Evolutionary conservation across 2,888 invertebrate species (phyloP), one percentile per base, ranked within the genome.

Genomic region (Zootermopsis nevadensis): DNA sequence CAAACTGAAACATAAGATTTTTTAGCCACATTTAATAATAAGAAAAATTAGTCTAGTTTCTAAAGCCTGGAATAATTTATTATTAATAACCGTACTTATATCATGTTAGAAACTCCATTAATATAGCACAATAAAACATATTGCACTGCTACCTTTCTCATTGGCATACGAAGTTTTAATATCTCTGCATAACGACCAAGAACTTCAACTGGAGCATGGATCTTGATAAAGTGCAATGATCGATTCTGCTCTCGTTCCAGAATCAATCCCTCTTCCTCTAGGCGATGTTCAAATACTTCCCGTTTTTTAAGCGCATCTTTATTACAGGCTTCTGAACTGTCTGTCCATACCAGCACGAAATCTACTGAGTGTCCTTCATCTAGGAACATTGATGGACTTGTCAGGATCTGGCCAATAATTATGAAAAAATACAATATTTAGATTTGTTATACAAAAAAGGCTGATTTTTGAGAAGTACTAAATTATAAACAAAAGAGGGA

Each of bases 101-200:
- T 19, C 19, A 48, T 48, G 48, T 19, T 48, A 15, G 48, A 19
- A 48, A 48, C 48, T 19, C 19, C 15, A 48, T 48, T 48, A 48
- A 48, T 48, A 48, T 19, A 19, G 3, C 48, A 48, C 19, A 48
- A 48, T 48, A 19, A 48, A 48, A 48, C 15, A 48, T 8, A 19
- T 19, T 19, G 48, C 15, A 6, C 0, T 3, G 3, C 88, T 88
- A 94, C 94, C 90, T 92, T 91, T 89, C 93, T 95, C 89, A 96
- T 94, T 72, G 95, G 95, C 92, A 96, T 92, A 88, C 94, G 92
- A 55, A 96, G 91, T 89, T 95, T 95, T 86, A 96, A 91, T 85
- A 95, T 93, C 89, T 96, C 96, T 55, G 94, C 93, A 88, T 95
- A 95, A 86, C 94, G 91, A 84, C 93, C 91, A 31, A 95, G 89